Evolutionary conservation across 2,797 vertebrate genomes (phyloP).

Genomic region (Sternarchorhynchus goeldii): DNA sequence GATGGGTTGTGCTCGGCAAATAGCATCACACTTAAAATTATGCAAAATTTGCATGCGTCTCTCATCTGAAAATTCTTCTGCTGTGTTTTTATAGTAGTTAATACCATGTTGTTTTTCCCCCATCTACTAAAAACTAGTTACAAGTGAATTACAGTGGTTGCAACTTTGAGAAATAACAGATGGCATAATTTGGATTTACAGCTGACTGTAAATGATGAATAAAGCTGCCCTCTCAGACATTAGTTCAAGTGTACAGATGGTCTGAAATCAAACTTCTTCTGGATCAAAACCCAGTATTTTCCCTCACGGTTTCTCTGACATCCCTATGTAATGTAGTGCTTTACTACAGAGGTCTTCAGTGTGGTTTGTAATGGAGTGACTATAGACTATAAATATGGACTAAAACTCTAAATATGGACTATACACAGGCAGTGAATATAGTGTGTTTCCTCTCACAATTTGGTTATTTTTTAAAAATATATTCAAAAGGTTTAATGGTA

Average conservation of each 20-base stretch:
- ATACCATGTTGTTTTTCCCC: not conserved
- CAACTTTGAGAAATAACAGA: conserved; percentile 13
- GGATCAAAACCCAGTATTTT: conserved; percentile 1
- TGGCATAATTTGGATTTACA: conserved; percentile 8
- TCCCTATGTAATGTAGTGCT: not conserved
- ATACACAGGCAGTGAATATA: not conserved
- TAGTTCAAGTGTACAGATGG: conserved; percentile 1
- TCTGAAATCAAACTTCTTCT: not conserved
- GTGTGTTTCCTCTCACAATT: conserved; percentile 1
- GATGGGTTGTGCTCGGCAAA: too few relatives aligned
- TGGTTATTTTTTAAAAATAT: conserved; percentile 9
- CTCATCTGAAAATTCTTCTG: not conserved
- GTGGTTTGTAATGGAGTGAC: not conserved
- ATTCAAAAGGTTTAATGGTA: conserved; percentile 24
- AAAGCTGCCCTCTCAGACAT: not conserved
- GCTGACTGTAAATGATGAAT: conserved; percentile 13
- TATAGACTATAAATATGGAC: not conserved
- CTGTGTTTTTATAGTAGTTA: not conserved
- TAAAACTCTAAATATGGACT: not conserved
- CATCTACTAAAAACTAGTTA: not conserved
- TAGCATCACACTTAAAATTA: not conserved
- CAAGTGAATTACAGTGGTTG: not conserved
- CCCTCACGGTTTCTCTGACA: not conserved
- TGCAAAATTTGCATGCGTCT: not conserved
- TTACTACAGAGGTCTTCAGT: not conserved